These are phyloP conservation scores for Uropsilus gracilis DNA, from an alignment of 2,113 vertebrate genomes.

Conservation along the genomic window DNA sequence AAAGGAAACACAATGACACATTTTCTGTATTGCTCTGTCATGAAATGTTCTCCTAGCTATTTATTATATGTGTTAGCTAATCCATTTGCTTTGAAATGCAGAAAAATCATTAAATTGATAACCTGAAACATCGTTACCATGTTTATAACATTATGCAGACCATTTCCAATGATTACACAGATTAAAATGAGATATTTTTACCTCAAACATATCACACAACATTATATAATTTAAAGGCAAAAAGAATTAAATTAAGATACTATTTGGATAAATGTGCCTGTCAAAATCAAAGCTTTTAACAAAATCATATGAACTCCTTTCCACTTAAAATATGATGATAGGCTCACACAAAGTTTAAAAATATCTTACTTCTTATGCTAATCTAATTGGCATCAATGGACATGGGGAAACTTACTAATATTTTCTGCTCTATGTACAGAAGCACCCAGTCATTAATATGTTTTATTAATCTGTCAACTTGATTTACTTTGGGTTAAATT, in stretches of 20 bases:
- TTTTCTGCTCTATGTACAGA: background rate
- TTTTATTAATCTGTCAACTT: slow-evolving; percentile 68
- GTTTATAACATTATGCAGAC: background rate
- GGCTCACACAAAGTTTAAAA: background rate
- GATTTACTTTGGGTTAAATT: slow-evolving; percentile 65
- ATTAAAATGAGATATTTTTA: slow-evolving; percentile 27
- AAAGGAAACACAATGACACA: background rate
- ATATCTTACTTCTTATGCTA: slow-evolving; percentile 23
- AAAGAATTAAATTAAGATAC: slow-evolving; percentile 39
- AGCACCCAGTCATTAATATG: background rate
- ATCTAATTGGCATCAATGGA: background rate
- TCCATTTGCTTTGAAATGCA: slow-evolving; percentile 14
- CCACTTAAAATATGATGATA: slow-evolving; percentile 11
- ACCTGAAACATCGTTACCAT: background rate
- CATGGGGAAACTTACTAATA: slow-evolving; percentile 1
- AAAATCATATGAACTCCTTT: slow-evolving; percentile 8
- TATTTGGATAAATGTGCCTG: background rate
- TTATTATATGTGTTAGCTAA: background rate
- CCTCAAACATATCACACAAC: background rate
- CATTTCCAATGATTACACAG: background rate
- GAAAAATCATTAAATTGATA: background rate
- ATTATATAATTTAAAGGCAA: slow-evolving; percentile 14
- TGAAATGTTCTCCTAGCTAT: background rate
- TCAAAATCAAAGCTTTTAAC: slow-evolving; percentile 40
- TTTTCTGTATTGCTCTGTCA: background rate